These are phyloP conservation scores for Drosophila leontia DNA, from an alignment of 1,140 invertebrate genomes.

Conservation along the genomic window DNA sequence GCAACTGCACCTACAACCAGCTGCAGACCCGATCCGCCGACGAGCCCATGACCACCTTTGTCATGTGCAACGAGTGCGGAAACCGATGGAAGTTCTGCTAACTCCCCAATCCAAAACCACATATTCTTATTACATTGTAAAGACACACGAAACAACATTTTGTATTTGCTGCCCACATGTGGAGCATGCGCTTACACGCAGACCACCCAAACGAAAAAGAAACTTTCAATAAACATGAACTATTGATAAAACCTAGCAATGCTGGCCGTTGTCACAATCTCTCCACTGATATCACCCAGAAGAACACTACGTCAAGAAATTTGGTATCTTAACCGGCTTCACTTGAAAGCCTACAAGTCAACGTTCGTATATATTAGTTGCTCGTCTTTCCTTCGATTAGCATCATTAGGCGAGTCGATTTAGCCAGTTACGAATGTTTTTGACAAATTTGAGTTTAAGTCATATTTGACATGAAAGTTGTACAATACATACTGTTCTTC, in stretches of 20 bases:
- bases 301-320: neutral
- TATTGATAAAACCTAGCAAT: conserved; percentile 29
- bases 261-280: conserved; percentile 6
- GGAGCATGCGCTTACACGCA: conserved; percentile 41
- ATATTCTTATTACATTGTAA: conserved; percentile 53
- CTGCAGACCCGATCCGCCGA: conserved; percentile 99
- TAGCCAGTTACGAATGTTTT: neutral
- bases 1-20: conserved; percentile 98
- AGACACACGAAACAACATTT: conserved; percentile 51
- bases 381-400: neutral
- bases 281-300: conserved; percentile 6
- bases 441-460: neutral
- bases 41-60: conserved; percentile 99
- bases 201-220: conserved; percentile 61
- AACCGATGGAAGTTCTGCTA: conserved; percentile 99
- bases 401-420: neutral
- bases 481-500: too few species aligned
- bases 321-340: neutral
- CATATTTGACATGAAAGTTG: too few species aligned
- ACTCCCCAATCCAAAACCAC: conserved; percentile 68
- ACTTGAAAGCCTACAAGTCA: neutral
- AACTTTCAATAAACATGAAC: conserved; percentile 66
- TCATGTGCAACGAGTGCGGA: conserved; percentile 98
- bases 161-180: conserved; percentile 42
- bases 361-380: neutral